These are phyloP conservation scores for Zelostemma sp. DNA, from an alignment of 1,140 invertebrate genomes.

Conservation along the genomic window DNA sequence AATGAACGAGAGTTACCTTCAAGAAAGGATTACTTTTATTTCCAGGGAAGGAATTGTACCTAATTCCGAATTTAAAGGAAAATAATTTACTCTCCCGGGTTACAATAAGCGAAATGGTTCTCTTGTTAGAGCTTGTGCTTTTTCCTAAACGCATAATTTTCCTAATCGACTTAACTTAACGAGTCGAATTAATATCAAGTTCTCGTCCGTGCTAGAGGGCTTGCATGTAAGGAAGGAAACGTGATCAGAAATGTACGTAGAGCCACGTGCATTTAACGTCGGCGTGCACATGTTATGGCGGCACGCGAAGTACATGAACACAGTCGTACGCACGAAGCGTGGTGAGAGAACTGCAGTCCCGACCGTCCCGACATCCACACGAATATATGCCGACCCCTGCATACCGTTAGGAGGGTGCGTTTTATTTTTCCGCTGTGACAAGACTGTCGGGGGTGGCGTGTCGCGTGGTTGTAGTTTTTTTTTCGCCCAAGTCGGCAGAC, in stretches of 20 bases:
- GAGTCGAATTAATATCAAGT: constrained; percentile 27
- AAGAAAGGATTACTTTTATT: constrained; percentile 2
- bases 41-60: not conserved
- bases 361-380: constrained; percentile 19
- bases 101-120: not conserved
- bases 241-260: constrained; percentile 26
- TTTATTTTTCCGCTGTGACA: constrained; percentile 42
- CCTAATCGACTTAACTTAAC: constrained; percentile 14
- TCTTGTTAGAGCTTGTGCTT: not conserved
- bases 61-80: not conserved
- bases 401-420: constrained; percentile 30
- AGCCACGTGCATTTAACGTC: constrained; percentile 39
- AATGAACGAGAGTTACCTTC: not conserved
- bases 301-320: constrained; percentile 27
- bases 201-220: not conserved
- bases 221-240: constrained; percentile 25
- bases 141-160: not conserved
- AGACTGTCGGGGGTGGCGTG: constrained; percentile 27
- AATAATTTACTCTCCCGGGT: not conserved
- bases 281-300: constrained; percentile 17
- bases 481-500: constrained; percentile 33
- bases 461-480: constrained; percentile 30
- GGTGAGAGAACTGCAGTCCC: constrained; percentile 35
- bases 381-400: constrained; percentile 28
- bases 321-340: constrained; percentile 8